These are phyloP conservation scores for Olivierus martensii DNA, from an alignment of 1,140 invertebrate species.

Conservation along the genomic window DNA sequence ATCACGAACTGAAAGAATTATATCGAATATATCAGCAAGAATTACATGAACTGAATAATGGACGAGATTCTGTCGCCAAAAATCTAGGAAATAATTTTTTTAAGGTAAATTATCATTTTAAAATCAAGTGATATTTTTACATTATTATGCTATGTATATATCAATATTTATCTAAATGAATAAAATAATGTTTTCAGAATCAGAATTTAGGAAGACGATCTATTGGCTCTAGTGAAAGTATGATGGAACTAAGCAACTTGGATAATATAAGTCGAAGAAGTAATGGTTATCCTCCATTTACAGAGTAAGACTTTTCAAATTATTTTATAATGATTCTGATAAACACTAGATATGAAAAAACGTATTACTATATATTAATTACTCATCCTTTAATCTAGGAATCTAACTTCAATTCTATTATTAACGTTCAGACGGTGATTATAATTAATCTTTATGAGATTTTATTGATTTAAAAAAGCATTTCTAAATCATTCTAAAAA, in stretches of 20 bases:
- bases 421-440: too few species aligned
- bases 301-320: too few species aligned
- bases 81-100: conserved; percentile 12
- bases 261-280: neutral
- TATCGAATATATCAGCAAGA: conserved; percentile 69
- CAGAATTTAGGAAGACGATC: conserved; percentile 1
- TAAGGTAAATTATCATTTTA: neutral
- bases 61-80: conserved; percentile 10
- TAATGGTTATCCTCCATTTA: too few species aligned
- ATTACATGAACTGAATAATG: conserved; percentile 20
- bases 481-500: too few species aligned
- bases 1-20: conserved; percentile 63
- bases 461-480: too few species aligned
- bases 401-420: too few species aligned
- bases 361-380: too few species aligned
- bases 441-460: too few species aligned
- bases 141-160: neutral
- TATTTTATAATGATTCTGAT: too few species aligned
- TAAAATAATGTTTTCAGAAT: neutral
- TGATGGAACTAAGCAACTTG: conserved; percentile 17
- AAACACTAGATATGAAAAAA: too few species aligned
- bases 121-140: neutral
- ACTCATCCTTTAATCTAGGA: too few species aligned
- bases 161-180: neutral
- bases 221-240: conserved; percentile 17